Conservation (phyloP, 2,888 invertebrate genomes). For the Craniophora ligustri region DNA sequence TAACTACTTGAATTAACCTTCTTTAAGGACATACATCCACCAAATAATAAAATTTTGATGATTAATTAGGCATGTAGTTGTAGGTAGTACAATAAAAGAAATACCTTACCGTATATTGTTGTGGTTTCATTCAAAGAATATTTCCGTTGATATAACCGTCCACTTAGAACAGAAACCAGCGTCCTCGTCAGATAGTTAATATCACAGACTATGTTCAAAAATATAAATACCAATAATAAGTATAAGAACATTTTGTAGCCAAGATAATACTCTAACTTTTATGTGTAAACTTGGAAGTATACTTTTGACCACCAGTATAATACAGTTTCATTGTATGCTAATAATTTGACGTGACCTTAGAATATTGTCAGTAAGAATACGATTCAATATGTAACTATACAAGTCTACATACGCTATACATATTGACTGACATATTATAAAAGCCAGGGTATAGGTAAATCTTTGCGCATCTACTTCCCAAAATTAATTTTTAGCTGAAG, state of each 20-base stretch:
- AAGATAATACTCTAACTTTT: constrained; percentile 1
- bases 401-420: no score
- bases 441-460: no score
- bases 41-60: background rate
- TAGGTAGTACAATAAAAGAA: no score
- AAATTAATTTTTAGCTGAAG: no score
- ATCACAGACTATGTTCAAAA: constrained; percentile 90
- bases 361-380: background rate
- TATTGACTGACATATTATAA: no score
- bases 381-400: no score
- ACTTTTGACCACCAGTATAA: background rate
- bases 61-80: no score
- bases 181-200: constrained; percentile 93
- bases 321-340: constrained; percentile 48
- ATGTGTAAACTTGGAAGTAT: background rate
- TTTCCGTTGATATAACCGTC: constrained; percentile 90
- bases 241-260: constrained; percentile 58
- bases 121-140: constrained; percentile 91
- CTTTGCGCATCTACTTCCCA: no score
- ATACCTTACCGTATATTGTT: constrained; percentile 91
- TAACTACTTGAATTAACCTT: no score
- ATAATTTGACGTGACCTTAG: constrained; percentile 36
- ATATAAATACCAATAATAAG: constrained; percentile 66
- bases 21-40: background rate
- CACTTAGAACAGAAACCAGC: constrained; percentile 90